Percentiles rank a stretch among this genome's conserved stretches.
Conservation (phyloP, 2,113 vertebrate species). For the Corydoras sp. region DNA sequence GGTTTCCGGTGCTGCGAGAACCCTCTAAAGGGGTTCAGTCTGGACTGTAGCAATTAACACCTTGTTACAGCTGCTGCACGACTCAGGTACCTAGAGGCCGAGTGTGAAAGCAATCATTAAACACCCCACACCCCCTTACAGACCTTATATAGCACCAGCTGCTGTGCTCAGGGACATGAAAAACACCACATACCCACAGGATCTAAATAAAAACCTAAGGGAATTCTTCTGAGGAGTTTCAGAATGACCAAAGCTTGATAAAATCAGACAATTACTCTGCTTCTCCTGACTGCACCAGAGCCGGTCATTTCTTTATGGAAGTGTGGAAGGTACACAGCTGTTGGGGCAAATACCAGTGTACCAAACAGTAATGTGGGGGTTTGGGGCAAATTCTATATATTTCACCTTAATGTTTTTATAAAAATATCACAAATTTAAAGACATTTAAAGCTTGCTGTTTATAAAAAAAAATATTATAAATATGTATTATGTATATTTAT, state of each 20-base stretch:
- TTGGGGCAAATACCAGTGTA: no score
- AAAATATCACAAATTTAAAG: no score
- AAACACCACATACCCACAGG: neutral
- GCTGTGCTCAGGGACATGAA: slow-evolving; percentile 1
- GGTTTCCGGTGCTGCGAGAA: neutral
- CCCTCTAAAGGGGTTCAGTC: neutral
- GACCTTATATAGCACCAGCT: slow-evolving; percentile 1
- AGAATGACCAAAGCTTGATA: neutral
- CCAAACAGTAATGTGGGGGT: no score
- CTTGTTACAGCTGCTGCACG: slow-evolving; percentile 22
- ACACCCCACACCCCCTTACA: slow-evolving; percentile 15
- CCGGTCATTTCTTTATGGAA: no score
- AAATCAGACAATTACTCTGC: neutral
- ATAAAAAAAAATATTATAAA: no score
- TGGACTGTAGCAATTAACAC: slow-evolving; percentile 40
- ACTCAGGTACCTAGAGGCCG: slow-evolving; percentile 6
- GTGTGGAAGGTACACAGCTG: no score
- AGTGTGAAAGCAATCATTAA: slow-evolving; percentile 32
- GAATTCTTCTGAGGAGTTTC: slow-evolving; percentile 15
- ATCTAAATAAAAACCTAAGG: slow-evolving; percentile 9
- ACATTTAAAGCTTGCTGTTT: no score
- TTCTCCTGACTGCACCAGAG: no score
- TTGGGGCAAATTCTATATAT: no score
- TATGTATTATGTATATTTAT: no score
- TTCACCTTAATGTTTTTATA: no score